A percentile compares a stretch with the other conserved stretches of the same genome.
Conservation (phyloP, 2,113 vertebrate species). For the Trochalopteron elliotii region DNA sequence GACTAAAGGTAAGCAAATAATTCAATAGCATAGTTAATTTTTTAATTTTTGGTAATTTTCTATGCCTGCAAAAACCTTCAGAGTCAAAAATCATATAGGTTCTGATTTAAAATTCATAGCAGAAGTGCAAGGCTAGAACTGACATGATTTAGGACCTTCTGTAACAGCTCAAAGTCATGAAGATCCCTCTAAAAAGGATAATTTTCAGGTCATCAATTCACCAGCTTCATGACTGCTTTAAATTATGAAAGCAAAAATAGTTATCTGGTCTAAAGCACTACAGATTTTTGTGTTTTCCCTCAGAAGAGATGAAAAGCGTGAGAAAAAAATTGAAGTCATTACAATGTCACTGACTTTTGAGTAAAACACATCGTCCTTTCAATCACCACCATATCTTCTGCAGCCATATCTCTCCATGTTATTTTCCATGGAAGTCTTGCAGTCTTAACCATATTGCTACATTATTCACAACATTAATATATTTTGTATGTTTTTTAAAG, state of each 20-base stretch:
- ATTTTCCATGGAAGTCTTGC: background rate
- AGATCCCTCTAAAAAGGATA: background rate
- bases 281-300: background rate
- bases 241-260: background rate
- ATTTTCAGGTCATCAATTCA: background rate
- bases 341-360: background rate
- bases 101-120: background rate
- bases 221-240: background rate
- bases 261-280: background rate
- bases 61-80: background rate
- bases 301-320: fast-evolving
- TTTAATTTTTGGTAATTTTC: background rate
- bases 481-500: background rate
- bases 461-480: background rate
- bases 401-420: background rate
- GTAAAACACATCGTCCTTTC: background rate
- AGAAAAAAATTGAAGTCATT: background rate
- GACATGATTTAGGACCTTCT: background rate
- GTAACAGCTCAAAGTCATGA: background rate
- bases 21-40: background rate
- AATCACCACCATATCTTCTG: background rate
- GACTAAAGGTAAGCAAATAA: background rate
- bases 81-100: background rate
- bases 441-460: background rate
- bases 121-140: background rate